Evolutionary conservation across 2,888 invertebrate species (phyloP), one percentile per base, ranked within the genome.

Genomic region (Tethea ocularis): DNA sequence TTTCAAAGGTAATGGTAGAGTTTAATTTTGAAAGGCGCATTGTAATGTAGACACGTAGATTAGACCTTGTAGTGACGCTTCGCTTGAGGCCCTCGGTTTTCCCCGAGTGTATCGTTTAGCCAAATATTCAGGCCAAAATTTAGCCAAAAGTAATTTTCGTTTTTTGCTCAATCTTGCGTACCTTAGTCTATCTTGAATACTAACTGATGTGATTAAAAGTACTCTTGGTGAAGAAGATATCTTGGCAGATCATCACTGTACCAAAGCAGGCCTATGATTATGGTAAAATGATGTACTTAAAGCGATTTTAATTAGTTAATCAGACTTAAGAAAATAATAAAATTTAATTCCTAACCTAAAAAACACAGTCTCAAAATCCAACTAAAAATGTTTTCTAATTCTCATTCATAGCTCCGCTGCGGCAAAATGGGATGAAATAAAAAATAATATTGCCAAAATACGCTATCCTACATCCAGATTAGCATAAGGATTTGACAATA

Each of bases 401-500:
- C 8, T 20, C 1, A 46, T 15, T 10, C 46, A 15, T 29, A 53
- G 3, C 24, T 53, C 20, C 57, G 62, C 64, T 64, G 66, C 65
- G 61, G 61, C 63, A 59, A 54, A 52, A 58, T 52, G 61, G 63
- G 38, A 38, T 62, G 58, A 60, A 59, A 53, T n/a, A 61, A 58
- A 65, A 58, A 64, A 61, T 60, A 67, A 65, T 67, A 67, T 64
- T 75, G 81, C 83, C 75, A 77, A 72, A 62, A 46, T 46, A 63
- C 68, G 76, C 74, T 70, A 68, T 68, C 70, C 57, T 61, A 74
- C 74, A 79, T 80, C 79, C 74, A 46, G 46, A 46, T 46, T 89
- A 90, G 89, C 84, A 79, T 90, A 88, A 89, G 87, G 80, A 84
- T 83, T 86, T 83, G 91, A 91, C 91, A 91, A 91, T 90, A 91